Evolutionary conservation across 2,797 vertebrate species (phyloP), one percentile per base, ranked within the genome.

Genomic region (Tapera naevia): DNA sequence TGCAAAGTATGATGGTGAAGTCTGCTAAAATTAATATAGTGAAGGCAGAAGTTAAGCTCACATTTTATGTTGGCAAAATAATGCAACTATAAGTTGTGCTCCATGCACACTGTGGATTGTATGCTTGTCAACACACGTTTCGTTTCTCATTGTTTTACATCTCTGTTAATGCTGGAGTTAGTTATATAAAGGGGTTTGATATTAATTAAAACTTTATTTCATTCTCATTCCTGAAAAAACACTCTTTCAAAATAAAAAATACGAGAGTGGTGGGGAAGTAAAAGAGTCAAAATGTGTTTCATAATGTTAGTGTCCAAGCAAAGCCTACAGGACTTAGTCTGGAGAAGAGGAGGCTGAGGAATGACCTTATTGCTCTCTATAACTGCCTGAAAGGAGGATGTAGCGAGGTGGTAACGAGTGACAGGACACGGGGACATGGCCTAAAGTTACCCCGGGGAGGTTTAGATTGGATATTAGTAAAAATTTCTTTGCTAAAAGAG

Each of bases 241-340:
- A 41, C 17, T 53, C 17, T 65, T 88, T 72, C 45, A 67, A 87
- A 69, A 25, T 25, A 70, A 58, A n/a, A 72, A 41, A 32, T 35
- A 19, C 1, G 57, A 28, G 6, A 5, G 16, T 5, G 11, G 27
- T n/a, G 7, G 3, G 5, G 4, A 2, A 2, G 18, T 8, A 27
- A 45, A 32, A 14, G 58, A 67, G 46, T 1, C 46, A 22, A 58
- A 54, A 37, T 30, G 9, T 2, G 2, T 56, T 56, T 74, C 74
- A 17, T n/a, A 43, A 18, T 10, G 7, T 64, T 60, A 43, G 11
- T 28, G n/a, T 78, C 43, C 5, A 41, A 50, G 33, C 30, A 85
- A 62, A 95, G 48, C 39, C 45, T 35, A 17, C 43, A 30, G 45
- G 48, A 22, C 46, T 24, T 48, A 48, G 23, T 46, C 23, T 48